phyloP scores from a whole-genome alignment of 2,113 vertebrate genomes.

The Echinops telfairi region DNA sequence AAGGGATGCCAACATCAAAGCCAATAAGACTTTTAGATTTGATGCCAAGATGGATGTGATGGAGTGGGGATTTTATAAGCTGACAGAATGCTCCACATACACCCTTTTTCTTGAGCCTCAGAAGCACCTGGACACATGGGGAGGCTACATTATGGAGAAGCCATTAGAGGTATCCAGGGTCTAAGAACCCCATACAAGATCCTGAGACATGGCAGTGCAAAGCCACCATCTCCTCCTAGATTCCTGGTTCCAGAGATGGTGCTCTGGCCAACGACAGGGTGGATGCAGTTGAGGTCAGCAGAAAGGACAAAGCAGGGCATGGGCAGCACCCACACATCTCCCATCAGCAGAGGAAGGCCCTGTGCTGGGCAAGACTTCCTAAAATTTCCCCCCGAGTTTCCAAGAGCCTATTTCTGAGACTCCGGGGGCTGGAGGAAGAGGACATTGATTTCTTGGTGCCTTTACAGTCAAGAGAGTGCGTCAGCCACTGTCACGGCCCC shows the following conservation, averaged over 20 bases:
- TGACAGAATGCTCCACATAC: background rate
- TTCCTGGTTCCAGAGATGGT: background rate
- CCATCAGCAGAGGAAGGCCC: background rate
- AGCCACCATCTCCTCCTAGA: background rate
- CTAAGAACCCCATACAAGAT: background rate
- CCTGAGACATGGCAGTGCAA: fast-evolving
- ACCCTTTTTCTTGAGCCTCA: background rate
- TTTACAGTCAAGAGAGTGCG: background rate
- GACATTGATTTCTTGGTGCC: background rate
- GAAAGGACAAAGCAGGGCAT: background rate
- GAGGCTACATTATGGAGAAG: too few species aligned
- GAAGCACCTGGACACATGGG: background rate
- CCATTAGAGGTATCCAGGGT: background rate
- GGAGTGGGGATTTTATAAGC: background rate
- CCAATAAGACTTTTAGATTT: background rate
- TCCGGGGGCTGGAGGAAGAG: background rate
- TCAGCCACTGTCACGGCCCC: background rate
- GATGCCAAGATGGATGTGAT: background rate
- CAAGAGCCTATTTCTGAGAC: background rate
- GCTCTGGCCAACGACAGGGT: background rate
- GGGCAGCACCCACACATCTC: background rate
- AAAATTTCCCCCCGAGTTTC: background rate
- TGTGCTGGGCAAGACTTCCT: background rate
- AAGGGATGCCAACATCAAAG: background rate
- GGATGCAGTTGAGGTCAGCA: background rate